Conservation (phyloP, 2,113 vertebrate species). For the Aix galericulata region DNA sequence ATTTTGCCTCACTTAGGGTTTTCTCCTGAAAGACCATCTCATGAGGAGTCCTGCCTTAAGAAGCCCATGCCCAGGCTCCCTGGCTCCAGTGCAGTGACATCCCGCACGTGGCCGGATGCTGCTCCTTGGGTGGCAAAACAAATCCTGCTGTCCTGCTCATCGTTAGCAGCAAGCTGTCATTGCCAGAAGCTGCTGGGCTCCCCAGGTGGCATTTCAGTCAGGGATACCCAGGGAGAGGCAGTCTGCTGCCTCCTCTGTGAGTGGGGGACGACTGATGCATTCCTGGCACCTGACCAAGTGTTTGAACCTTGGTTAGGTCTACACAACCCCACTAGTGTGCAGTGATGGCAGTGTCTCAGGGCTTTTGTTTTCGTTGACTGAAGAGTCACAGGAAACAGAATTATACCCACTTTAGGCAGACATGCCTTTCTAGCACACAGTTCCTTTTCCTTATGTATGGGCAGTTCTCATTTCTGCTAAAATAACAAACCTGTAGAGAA, state of each 20-base stretch:
- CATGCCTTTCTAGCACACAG: background rate
- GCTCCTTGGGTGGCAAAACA: background rate
- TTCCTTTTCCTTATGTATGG: background rate
- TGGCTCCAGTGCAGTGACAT: fast-evolving
- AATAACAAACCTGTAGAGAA: background rate
- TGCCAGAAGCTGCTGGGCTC: background rate
- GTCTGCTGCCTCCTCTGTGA: background rate
- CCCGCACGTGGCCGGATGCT: fast-evolving
- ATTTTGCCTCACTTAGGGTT: background rate
- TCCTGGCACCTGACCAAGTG: background rate
- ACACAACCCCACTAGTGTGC: background rate
- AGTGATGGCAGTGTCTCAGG: background rate
- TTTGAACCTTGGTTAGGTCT: background rate
- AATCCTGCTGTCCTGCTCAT: background rate
- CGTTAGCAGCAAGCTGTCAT: background rate
- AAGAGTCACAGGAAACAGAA: background rate
- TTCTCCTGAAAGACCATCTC: background rate
- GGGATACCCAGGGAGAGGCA: background rate
- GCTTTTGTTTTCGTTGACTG: background rate
- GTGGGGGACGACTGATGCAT: background rate
- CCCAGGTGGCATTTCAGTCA: background rate
- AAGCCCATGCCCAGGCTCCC: fast-evolving
- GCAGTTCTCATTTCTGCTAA: background rate
- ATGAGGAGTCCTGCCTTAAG: background rate
- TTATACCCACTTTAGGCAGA: background rate